Base-by-base conservation (phyloP, 2,113 vertebrate genomes). In the Larimichthys polyactis region DNA sequence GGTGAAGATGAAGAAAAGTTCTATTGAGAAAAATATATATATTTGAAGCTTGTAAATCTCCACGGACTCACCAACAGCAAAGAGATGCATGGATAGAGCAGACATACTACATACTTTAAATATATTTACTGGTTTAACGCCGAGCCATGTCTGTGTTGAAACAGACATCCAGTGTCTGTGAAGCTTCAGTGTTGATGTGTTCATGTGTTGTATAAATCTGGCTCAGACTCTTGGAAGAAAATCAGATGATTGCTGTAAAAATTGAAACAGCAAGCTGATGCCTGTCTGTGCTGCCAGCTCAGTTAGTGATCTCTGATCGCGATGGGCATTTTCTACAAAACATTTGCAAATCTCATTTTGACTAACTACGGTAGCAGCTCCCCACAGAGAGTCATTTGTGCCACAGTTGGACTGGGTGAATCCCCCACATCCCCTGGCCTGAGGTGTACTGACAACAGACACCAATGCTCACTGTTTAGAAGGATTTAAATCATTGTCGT, bases 211-310 rank as follows among this genome's bases (percentile, higher is more conserved):
- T 0, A 68, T 55, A 40, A 82, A 77, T 64, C 46, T 85, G 79
- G 60, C 83, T 81, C 73, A 27, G 46, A 54, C 20, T 22, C 71
- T 52, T 59, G 73, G 75, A 75, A 71, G 40, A 46, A 71, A 69
- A 70, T 60, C 79, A n/a, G 54, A 80, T 80, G 78, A 82, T 71
- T 79, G 32, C 68, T 73, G 43, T 81, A 64, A 71, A 82, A 83
- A 54, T 60, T 58, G 52, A 82, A 81, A 69, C 24, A 55, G 58
- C 22, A 75, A 69, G n/a, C 52, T 36, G 54, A 84, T 46, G 68
- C 66, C 58, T 0, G 0, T 79, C 70, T 57, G 77, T 2, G 49
- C 64, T 72, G 76, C 88, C 84, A 87, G 49, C 51, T 67, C 76
- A 17, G 76, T 60, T 40, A 49, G 70, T 15, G 78, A 64, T 3